Percentiles rank a stretch among this genome's conserved stretches.
Conservation (phyloP, 2,888 invertebrate species). For the Lithosia quadra region DNA sequence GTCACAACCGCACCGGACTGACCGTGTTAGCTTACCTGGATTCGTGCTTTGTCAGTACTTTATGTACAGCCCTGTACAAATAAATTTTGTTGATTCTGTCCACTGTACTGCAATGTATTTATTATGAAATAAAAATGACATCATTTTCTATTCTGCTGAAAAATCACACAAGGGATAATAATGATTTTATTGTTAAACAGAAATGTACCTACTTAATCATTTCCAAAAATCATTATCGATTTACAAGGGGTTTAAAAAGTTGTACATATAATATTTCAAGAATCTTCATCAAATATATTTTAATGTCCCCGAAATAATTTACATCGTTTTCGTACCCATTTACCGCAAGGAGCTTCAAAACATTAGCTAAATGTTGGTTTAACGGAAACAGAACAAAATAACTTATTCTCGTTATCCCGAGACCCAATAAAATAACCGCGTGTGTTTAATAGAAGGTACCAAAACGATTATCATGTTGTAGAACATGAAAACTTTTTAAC, state of each 20-base stretch:
- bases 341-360: background rate
- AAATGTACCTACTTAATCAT: too few species aligned
- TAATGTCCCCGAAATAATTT: background rate
- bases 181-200: too few species aligned
- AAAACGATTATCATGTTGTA: slow-evolving; percentile 53
- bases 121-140: too few species aligned
- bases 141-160: too few species aligned
- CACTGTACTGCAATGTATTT: too few species aligned
- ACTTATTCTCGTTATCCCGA: slow-evolving; percentile 24
- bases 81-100: too few species aligned
- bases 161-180: too few species aligned
- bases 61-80: too few species aligned
- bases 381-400: background rate
- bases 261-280: background rate
- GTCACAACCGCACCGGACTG: too few species aligned
- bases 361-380: background rate
- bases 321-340: background rate
- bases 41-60: too few species aligned
- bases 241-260: background rate
- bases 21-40: too few species aligned
- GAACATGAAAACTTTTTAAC: slow-evolving; percentile 59
- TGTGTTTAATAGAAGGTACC: slow-evolving; percentile 33
- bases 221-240: too few species aligned
- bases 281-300: background rate
- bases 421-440: slow-evolving; percentile 20